Percentiles rank a stretch among this genome's conserved stretches.
Conservation (phyloP, 2,797 vertebrate genomes). For the Bucorvus abyssinicus region DNA sequence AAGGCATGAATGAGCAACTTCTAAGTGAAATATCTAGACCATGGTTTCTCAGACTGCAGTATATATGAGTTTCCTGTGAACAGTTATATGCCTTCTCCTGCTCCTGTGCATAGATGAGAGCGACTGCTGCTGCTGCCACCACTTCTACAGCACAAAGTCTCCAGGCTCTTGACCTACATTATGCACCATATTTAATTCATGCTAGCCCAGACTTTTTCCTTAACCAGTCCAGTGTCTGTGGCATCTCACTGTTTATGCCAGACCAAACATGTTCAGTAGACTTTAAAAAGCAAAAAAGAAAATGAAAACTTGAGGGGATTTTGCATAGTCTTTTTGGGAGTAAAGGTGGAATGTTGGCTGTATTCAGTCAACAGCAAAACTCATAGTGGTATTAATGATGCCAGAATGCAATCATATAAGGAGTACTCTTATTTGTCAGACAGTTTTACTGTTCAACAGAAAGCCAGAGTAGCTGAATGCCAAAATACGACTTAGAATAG, state of each 20-base stretch:
- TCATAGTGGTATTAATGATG: not conserved
- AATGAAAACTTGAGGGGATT: not conserved
- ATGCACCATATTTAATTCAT: not conserved
- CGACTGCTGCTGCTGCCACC: not conserved
- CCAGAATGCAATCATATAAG: not conserved
- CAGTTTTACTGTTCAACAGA: not conserved
- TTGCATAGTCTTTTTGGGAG: not conserved
- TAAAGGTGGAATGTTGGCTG: not conserved
- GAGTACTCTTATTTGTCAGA: not conserved
- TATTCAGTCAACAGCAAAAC: not conserved
- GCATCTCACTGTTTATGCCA: not conserved
- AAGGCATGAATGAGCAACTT: not conserved
- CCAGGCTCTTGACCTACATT: not conserved
- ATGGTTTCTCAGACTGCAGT: not conserved
- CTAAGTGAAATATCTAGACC: not conserved
- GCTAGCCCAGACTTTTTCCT: not conserved
- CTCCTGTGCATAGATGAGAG: not conserved
- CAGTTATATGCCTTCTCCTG: not conserved
- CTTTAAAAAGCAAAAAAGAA: not conserved
- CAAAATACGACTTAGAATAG: slow-evolving; percentile 3
- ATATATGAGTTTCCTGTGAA: not conserved
- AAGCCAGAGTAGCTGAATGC: not conserved
- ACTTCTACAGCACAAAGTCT: not conserved
- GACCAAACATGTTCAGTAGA: not conserved
- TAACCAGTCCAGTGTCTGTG: not conserved